Conservation (phyloP, 1,140 invertebrate genomes). For the Helicoverpa zea region DNA sequence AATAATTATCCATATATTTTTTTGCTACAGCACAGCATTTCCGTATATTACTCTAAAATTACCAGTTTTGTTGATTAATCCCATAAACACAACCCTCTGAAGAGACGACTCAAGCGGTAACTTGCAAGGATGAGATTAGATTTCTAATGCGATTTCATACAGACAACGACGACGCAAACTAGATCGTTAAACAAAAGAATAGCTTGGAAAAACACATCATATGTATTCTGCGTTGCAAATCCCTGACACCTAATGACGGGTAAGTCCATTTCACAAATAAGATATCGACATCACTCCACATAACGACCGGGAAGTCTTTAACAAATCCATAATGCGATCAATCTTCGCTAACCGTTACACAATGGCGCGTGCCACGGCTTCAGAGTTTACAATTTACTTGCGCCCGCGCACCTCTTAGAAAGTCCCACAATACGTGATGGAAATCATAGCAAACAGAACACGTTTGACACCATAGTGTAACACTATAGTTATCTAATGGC, state of each 20-base stretch:
- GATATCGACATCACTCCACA: conserved; percentile 2
- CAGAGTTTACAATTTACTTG: conserved; percentile 36
- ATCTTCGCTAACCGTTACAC: conserved; percentile 47
- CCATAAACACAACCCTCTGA: too few species aligned
- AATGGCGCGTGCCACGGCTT: conserved; percentile 50
- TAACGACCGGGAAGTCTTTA: conserved; percentile 44
- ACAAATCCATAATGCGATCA: conserved; percentile 27
- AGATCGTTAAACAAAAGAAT: too few species aligned
- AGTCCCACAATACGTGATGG: conserved; percentile 56
- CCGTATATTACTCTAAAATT: too few species aligned
- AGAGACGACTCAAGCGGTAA: too few species aligned
- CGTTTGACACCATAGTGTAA: conserved; percentile 17
- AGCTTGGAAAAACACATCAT: too few species aligned
- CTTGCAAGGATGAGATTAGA: too few species aligned
- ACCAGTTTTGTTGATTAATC: too few species aligned
- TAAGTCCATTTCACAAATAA: conserved; percentile 1
- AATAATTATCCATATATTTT: too few species aligned
- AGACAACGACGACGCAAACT: too few species aligned
- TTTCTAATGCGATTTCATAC: too few species aligned
- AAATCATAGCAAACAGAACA: conserved; percentile 50
- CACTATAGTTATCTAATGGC: conserved; percentile 19
- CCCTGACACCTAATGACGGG: not conserved
- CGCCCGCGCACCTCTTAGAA: conserved; percentile 56
- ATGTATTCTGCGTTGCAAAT: not conserved
- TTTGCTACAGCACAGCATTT: too few species aligned